These are phyloP conservation scores for Colius striatus DNA, from an alignment of 2,113 vertebrate genomes.

Conservation along the genomic window DNA sequence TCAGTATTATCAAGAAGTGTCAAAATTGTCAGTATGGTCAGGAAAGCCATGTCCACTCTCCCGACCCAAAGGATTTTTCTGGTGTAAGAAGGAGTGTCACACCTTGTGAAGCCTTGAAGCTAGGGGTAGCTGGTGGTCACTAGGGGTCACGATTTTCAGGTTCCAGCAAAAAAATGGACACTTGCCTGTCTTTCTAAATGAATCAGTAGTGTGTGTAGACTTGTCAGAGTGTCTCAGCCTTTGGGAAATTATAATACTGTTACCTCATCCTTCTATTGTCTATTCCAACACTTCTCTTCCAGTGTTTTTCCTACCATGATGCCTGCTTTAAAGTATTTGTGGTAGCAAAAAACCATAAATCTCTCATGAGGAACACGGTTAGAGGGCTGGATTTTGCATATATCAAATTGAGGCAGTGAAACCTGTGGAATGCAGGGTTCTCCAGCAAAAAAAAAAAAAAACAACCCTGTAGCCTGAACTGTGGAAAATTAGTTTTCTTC, in stretches of 20 bases:
- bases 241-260: background rate
- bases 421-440: background rate
- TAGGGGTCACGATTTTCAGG: background rate
- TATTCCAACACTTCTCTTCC: background rate
- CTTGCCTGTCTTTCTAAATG: background rate
- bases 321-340: constrained; percentile 31
- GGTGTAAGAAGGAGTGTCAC: background rate
- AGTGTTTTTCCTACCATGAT: background rate
- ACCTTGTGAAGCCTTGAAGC: background rate
- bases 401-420: constrained; percentile 21
- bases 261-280: background rate
- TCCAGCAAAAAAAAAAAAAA: background rate
- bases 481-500: constrained; percentile 26
- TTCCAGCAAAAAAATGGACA: background rate
- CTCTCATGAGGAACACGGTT: background rate
- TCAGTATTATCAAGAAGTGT: background rate
- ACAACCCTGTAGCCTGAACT: background rate
- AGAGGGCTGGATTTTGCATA: constrained; percentile 6
- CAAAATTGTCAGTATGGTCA: background rate
- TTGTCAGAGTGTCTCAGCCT: background rate
- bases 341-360: background rate
- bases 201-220: background rate
- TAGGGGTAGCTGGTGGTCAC: background rate
- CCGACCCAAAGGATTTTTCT: background rate
- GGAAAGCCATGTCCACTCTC: background rate